phyloP scores from a whole-genome alignment of 2,113 vertebrate genomes.

The Sander vitreus region DNA sequence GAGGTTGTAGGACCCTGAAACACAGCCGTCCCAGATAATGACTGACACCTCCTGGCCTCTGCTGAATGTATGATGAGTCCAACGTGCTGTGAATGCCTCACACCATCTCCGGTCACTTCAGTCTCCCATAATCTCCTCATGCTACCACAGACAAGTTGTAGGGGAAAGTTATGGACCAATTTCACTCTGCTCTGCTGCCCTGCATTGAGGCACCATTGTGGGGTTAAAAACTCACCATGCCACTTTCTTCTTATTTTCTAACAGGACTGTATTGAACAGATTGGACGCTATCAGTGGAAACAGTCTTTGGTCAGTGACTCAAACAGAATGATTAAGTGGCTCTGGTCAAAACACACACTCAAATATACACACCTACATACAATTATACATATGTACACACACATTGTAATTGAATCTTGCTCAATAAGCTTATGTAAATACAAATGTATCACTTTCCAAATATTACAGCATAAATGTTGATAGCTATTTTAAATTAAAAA shows the following conservation, averaged over 20 bases:
- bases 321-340: conserved; percentile 39
- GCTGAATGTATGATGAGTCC: conserved; percentile 72
- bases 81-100: conserved; percentile 68
- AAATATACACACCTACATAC: conserved; percentile 62
- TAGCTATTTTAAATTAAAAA: conserved; percentile 79
- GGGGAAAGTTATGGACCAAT: conserved; percentile 8
- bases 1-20: conserved; percentile 44
- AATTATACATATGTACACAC: conserved; percentile 67
- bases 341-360: conserved; percentile 56
- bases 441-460: conserved; percentile 80
- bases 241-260: conserved; percentile 48
- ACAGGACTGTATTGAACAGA: conserved; percentile 50
- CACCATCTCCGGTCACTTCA: conserved; percentile 52
- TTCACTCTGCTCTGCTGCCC: conserved; percentile 42
- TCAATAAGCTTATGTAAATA: conserved; percentile 84
- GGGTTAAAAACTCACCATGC: conserved; percentile 3
- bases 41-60: conserved; percentile 60
- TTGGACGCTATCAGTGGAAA: conserved; percentile 42
- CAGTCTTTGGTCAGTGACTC: conserved; percentile 40
- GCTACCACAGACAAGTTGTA: conserved; percentile 34
- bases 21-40: conserved; percentile 50
- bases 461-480: conserved; percentile 80
- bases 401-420: conserved; percentile 81
- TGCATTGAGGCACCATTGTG: conserved; percentile 18
- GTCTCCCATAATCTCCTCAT: conserved; percentile 41